Percentiles rank a stretch among this genome's conserved stretches.
These are phyloP conservation scores for Lysiphlebus fabarum DNA, from an alignment of 1,140 invertebrate genomes.

Conservation along the genomic window DNA sequence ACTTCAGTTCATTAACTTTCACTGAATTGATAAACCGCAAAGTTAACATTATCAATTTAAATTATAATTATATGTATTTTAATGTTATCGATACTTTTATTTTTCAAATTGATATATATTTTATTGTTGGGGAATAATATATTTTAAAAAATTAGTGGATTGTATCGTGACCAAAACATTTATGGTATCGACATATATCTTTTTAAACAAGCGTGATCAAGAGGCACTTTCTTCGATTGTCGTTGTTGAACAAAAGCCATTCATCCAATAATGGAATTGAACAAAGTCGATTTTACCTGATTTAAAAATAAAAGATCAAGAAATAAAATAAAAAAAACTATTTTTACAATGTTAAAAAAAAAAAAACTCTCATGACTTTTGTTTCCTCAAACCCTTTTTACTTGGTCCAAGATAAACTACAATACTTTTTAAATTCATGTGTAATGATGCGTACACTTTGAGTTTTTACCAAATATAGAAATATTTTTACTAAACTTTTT, in stretches of 20 bases:
- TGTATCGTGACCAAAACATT: conserved; percentile 8
- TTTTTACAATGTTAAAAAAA: not conserved
- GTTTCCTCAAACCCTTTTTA: not conserved
- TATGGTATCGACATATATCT: conserved; percentile 9
- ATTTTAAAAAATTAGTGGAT: not conserved
- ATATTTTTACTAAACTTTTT: no score
- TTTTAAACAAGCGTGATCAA: not conserved
- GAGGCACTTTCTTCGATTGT: conserved; percentile 19
- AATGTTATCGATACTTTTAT: conserved; percentile 1
- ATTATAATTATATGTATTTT: not conserved
- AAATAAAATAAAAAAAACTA: not conserved
- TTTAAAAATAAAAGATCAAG: not conserved
- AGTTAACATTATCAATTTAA: no score
- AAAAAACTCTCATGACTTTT: not conserved
- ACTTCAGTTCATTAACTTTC: no score
- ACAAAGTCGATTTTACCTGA: conserved; percentile 6
- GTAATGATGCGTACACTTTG: no score
- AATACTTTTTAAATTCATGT: no score
- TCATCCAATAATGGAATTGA: conserved; percentile 9
- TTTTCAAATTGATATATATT: not conserved
- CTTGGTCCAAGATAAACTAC: no score
- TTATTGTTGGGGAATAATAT: not conserved
- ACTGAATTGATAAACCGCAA: no score
- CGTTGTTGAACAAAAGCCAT: conserved; percentile 13
- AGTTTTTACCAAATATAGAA: no score